These are phyloP conservation scores for Yponomeuta sedellus DNA, from an alignment of 2,888 invertebrate species.

Conservation along the genomic window DNA sequence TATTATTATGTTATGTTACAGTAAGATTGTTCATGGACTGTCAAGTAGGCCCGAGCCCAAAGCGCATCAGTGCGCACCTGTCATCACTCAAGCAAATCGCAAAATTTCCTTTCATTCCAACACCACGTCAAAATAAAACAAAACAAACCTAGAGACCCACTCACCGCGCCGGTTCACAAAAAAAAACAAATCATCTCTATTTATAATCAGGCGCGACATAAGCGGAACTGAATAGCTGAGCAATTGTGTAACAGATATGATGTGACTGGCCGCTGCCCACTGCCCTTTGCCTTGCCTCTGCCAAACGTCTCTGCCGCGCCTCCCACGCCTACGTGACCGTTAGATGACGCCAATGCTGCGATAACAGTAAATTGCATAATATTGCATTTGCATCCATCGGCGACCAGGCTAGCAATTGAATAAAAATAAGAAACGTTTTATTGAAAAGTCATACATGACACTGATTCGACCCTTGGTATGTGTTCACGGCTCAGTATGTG, in stretches of 20 bases:
- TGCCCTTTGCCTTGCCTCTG: constrained; percentile 45
- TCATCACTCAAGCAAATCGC: no score
- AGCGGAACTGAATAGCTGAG: constrained; percentile 3
- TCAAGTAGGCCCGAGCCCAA: no score
- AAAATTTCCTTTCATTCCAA: not conserved
- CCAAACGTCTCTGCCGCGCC: constrained; percentile 34
- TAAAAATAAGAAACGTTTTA: no score
- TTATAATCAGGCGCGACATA: not conserved
- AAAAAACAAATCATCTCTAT: not conserved
- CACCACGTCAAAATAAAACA: not conserved
- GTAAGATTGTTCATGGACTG: not conserved
- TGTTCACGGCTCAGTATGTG: no score
- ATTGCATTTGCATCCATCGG: no score
- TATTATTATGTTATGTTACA: no score
- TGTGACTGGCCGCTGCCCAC: constrained; percentile 29
- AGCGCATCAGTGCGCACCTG: no score
- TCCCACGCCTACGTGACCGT: not conserved
- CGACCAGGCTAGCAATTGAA: no score
- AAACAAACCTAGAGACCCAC: not conserved
- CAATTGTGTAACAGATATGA: constrained; percentile 11
- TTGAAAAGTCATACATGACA: no score
- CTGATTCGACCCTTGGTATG: no score
- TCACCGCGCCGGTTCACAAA: not conserved
- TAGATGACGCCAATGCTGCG: not conserved
- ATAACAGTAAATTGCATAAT: not conserved